phyloP scores from a whole-genome alignment of 2,888 invertebrate species.

The Zootermopsis nevadensis region DNA sequence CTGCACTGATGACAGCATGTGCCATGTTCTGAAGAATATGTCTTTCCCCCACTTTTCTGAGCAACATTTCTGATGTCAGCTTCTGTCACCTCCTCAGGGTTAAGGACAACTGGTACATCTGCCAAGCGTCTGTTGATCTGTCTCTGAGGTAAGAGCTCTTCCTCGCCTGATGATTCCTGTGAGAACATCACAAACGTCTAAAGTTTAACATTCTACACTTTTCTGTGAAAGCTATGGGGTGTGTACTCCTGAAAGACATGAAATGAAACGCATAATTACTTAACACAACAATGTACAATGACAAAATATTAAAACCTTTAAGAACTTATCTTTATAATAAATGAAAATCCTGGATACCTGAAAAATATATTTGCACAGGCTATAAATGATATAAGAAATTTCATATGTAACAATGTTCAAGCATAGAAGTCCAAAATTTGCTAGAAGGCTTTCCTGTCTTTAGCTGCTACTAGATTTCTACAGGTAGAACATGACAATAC shows the following conservation, averaged over 20 bases:
- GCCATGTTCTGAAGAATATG: conserved; percentile 15
- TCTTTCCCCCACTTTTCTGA: conserved; percentile 17
- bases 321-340: background rate
- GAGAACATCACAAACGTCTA: background rate
- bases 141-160: background rate
- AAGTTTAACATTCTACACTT: background rate
- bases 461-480: too few relatives aligned
- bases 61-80: conserved; percentile 20
- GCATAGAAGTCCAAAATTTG: too few relatives aligned
- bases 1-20: conserved; percentile 30
- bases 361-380: background rate
- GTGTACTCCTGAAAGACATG: background rate
- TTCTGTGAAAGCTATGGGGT: background rate
- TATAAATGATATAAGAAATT: too few relatives aligned
- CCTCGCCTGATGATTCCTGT: background rate
- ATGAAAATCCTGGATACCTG: too few relatives aligned
- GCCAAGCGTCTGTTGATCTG: background rate
- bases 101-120: background rate
- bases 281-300: background rate
- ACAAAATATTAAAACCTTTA: background rate
- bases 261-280: background rate
- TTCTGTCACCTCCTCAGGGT: conserved; percentile 19
- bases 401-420: too few relatives aligned
- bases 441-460: too few relatives aligned
- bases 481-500: too few relatives aligned